These are phyloP conservation scores for Potamarius usumacintae DNA, from an alignment of 2,113 vertebrate species.

Conservation along the genomic window DNA sequence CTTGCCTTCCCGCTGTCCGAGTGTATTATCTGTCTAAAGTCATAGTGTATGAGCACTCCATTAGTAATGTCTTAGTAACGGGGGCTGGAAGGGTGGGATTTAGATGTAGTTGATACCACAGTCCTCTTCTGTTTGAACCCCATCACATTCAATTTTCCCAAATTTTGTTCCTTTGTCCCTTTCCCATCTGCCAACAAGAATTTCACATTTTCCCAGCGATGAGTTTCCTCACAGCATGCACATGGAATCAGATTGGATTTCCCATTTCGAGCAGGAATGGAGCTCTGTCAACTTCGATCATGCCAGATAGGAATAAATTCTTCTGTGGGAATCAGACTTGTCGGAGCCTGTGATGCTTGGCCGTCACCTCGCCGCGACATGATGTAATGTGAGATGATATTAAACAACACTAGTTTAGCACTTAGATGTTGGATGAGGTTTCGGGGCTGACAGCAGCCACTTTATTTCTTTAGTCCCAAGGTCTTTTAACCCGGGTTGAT, in stretches of 20 bases:
- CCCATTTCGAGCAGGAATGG: slow-evolving; percentile 77
- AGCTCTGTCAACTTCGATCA: slow-evolving; percentile 86
- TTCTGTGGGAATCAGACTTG: slow-evolving; percentile 92
- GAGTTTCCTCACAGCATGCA: slow-evolving; percentile 44
- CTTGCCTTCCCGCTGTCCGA: slow-evolving; percentile 46
- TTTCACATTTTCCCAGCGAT: slow-evolving; percentile 32
- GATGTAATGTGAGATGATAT: slow-evolving; percentile 98
- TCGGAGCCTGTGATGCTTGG: slow-evolving; percentile 88
- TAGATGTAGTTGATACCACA: slow-evolving; percentile 46
- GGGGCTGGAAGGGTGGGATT: slow-evolving; percentile 26
- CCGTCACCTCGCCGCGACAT: slow-evolving; percentile 90
- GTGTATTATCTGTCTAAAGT: slow-evolving; percentile 56
- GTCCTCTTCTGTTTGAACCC: slow-evolving; percentile 43
- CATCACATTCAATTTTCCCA: slow-evolving; percentile 47
- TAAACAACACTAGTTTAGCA: slow-evolving; percentile 90
- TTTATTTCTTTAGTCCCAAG: slow-evolving; percentile 98
- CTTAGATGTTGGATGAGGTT: slow-evolving; percentile 89
- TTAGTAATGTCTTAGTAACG: slow-evolving; percentile 51
- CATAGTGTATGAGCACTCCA: slow-evolving; percentile 54
- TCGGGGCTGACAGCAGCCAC: slow-evolving; percentile 93
- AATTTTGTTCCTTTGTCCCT: slow-evolving; percentile 21
- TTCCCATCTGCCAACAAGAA: slow-evolving; percentile 40
- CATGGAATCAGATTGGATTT: slow-evolving; percentile 71
- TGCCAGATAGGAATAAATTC: slow-evolving; percentile 85
- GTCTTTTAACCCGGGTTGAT: slow-evolving; percentile 97